Base-by-base conservation (phyloP, 2,888 invertebrate species). In the Tetramorium bicarinatum region DNA sequence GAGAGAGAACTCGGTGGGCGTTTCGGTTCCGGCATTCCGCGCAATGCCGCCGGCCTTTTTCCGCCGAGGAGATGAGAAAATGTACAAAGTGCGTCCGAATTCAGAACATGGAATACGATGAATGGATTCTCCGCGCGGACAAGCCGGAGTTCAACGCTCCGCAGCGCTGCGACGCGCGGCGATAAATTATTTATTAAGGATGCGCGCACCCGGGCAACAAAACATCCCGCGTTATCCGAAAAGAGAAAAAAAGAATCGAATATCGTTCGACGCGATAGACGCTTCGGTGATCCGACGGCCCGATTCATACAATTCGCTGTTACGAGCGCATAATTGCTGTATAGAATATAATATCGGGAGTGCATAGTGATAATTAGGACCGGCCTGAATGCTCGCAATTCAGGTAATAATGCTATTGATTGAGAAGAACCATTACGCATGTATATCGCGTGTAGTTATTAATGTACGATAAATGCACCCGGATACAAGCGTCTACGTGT, bases 41-140 rank as follows among this genome's bases (percentile, higher is more conserved):
- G 82, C 86, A 82, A 87, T 85, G 91, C 90, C 90, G 69, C 84
- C 90, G 91, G 91, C 90, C 87, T 89, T 90, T 88, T 88, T 91
- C 85, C 88, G 86, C 44, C 49, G 47, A 82, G 76, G 84, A 87
- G 84, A 89, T 88, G 90, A 89, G 90, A 90, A 91, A 89, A 85
- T 88, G 90, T 85, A 88, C 77, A 89, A 91, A 82, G 83, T 82
- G 80, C 91, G 87, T 83, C 88, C 91, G 81, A 89, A 90, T 89
- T 91, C 86, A 59, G 47, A 80, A 71, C 83, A 54, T 62, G 52
- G 76, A 21, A 81, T 61, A 82, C 82, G 87, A 90, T 84, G 85
- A 85, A 49, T 76, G 87, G 82, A 88, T 90, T 82, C 82, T 11
- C 21, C 38, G 49, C 25, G 25, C 21, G 84, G 34, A 79, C 87